These are phyloP conservation scores for Menidia menidia DNA, from an alignment of 2,797 vertebrate genomes.

Conservation along the genomic window DNA sequence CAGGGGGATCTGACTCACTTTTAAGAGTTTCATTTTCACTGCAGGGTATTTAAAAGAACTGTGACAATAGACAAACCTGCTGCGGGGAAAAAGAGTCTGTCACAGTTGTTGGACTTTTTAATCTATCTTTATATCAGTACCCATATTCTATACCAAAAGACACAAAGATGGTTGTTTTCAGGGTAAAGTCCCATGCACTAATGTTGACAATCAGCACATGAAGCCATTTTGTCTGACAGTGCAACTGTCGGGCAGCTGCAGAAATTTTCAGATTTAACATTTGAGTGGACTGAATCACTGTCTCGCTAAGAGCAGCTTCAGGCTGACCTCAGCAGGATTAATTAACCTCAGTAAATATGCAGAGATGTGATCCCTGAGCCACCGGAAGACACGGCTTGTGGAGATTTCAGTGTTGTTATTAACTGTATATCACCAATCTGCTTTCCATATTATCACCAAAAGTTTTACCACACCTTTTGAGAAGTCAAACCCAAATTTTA, in stretches of 20 bases:
- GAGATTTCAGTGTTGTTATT: conserved; percentile 8
- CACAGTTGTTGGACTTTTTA: conserved; percentile 4
- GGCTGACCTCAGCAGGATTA: conserved; percentile 50
- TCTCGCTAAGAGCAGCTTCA: conserved; percentile 23
- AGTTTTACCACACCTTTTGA: not conserved
- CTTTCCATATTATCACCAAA: not conserved
- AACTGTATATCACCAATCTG: not conserved
- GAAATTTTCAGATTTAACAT: not conserved
- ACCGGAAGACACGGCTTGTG: not conserved
- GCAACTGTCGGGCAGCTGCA: conserved; percentile 6
- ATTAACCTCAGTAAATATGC: conserved; percentile 60
- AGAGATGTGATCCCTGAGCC: conserved; percentile 34
- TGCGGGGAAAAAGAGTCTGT: conserved; percentile 6
- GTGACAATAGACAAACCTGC: conserved; percentile 3
- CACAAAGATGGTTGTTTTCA: not conserved
- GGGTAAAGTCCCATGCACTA: not conserved
- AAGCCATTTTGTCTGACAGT: conserved; percentile 15
- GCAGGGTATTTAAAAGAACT: not conserved
- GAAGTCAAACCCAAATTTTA: too few relatives aligned
- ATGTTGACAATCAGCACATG: not conserved
- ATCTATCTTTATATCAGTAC: not conserved
- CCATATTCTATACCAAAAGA: conserved; percentile 3
- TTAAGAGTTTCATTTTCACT: not conserved
- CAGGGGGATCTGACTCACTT: not conserved
- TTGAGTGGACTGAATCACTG: conserved; percentile 24